Evolutionary conservation across 1,140 invertebrate species (phyloP).

Genomic region (roundworm (Caenorhabditis elegans)): WBcel235 BX284604.4:242001-242500

Average conservation of each 20-base stretch:
- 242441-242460: slow-evolving; percentile 54
- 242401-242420: slow-evolving; percentile 50
- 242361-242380: slow-evolving; percentile 47
- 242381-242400: slow-evolving; percentile 48
- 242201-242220: slow-evolving; percentile 60
- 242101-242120: slow-evolving; percentile 43
- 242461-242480: slow-evolving; percentile 39
- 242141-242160: neutral
- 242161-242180: neutral
- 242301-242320: slow-evolving; percentile 38
- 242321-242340: slow-evolving; percentile 47
- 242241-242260: slow-evolving; percentile 59
- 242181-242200: slow-evolving; percentile 44
- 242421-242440: slow-evolving; percentile 56
- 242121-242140: slow-evolving; percentile 42
- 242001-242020: slow-evolving; percentile 64
- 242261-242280: slow-evolving; percentile 62
- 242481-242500: slow-evolving; percentile 36
- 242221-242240: slow-evolving; percentile 65
- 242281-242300: slow-evolving; percentile 52
- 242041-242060: slow-evolving; percentile 52
- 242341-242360: slow-evolving; percentile 48
- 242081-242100: slow-evolving; percentile 41
- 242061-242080: slow-evolving; percentile 55
- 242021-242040: slow-evolving; percentile 62